Conservation (phyloP, 2,888 invertebrate species). For the Serrognathus titanus region DNA sequence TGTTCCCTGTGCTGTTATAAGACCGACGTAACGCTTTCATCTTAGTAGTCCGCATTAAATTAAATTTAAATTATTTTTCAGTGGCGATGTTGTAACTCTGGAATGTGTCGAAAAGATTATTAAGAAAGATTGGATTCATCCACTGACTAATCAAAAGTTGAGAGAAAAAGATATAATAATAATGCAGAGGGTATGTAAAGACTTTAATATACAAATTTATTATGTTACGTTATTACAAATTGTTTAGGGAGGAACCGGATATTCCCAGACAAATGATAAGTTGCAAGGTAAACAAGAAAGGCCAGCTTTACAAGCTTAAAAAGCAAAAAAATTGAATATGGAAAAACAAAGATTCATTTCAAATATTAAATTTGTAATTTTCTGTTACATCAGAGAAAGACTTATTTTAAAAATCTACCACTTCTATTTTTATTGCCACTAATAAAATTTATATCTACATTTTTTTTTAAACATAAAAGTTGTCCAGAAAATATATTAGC, state of each 20-base stretch:
- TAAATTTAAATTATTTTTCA: conserved; percentile 47
- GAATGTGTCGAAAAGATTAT: conserved; percentile 96
- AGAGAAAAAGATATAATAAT: conserved; percentile 89
- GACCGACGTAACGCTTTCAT: conserved; percentile 64
- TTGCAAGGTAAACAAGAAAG: conserved; percentile 79
- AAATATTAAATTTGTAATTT: too few species aligned
- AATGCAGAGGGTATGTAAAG: conserved; percentile 70
- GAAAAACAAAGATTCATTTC: too few species aligned
- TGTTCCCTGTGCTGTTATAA: conserved; percentile 89
- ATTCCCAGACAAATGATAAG: conserved; percentile 79
- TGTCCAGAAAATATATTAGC: too few species aligned
- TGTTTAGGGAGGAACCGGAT: conserved; percentile 90
- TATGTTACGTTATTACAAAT: conserved; percentile 11
- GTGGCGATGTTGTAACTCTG: conserved; percentile 92
- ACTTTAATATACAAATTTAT: neutral
- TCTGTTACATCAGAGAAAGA: too few species aligned
- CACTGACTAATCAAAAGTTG: conserved; percentile 79
- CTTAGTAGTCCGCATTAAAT: too few species aligned
- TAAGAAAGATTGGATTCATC: conserved; percentile 95
- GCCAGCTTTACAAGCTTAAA: conserved; percentile 78
- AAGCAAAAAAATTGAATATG: too few species aligned
- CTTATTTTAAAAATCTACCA: too few species aligned
- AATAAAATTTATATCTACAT: too few species aligned
- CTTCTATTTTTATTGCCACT: too few species aligned
- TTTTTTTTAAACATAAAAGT: too few species aligned